These are phyloP conservation scores for Hydriomena furcata DNA, from an alignment of 2,888 invertebrate genomes.

Conservation along the genomic window DNA sequence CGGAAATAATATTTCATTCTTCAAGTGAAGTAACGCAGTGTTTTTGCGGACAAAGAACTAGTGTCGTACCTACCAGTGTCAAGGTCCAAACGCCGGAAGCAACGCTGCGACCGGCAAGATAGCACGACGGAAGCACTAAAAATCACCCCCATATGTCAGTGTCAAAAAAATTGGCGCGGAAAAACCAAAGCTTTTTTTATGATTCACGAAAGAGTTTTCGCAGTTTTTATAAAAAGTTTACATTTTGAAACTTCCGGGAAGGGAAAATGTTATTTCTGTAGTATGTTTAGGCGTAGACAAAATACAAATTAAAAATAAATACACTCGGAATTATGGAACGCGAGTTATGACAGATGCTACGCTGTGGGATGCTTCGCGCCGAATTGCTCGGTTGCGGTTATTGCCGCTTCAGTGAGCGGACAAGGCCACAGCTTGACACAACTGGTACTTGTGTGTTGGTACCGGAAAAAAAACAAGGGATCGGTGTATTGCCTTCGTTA, in stretches of 20 bases:
- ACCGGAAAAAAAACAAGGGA: too few relatives aligned
- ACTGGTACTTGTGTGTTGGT: not conserved
- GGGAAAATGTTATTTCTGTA: conserved; percentile 17
- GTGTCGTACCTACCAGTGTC: not conserved
- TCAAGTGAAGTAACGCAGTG: conserved; percentile 49
- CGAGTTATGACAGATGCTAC: conserved; percentile 32
- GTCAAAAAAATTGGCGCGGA: conserved; percentile 23
- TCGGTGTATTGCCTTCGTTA: too few relatives aligned
- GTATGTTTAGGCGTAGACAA: conserved; percentile 29
- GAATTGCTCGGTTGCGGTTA: conserved; percentile 17
- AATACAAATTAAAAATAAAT: conserved; percentile 37
- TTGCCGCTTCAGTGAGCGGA: conserved; percentile 6
- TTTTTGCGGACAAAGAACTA: not conserved
- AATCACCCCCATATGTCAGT: conserved; percentile 17
- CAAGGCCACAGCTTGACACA: conserved; percentile 9
- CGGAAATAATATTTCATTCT: too few relatives aligned
- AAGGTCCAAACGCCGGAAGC: conserved; percentile 4
- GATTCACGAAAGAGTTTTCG: conserved; percentile 1
- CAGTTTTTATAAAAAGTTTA: not conserved
- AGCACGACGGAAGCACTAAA: conserved; percentile 2
- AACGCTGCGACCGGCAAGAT: conserved; percentile 6
- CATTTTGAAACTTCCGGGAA: conserved; percentile 21
- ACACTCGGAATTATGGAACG: conserved; percentile 26
- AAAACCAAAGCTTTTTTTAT: conserved; percentile 17
- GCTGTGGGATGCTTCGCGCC: conserved; percentile 22